A percentile compares a stretch with the other conserved stretches of the same genome.
phyloP scores from a whole-genome alignment of 2,797 vertebrate genomes.

The Melanotaenia pygmaea region DNA sequence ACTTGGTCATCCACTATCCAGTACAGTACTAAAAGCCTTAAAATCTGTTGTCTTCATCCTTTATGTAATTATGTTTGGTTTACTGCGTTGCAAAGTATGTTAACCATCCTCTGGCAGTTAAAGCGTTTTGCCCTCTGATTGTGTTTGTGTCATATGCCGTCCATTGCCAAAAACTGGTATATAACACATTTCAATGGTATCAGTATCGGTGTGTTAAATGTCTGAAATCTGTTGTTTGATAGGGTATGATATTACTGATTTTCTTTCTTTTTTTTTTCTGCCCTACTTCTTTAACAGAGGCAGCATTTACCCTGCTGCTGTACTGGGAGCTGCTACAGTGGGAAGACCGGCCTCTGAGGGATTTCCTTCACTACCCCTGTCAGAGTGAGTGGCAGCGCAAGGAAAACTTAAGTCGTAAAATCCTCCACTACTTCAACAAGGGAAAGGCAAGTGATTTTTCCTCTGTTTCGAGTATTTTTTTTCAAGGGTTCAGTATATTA shows the following conservation, averaged over 20 bases:
- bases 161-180: slow-evolving; percentile 35
- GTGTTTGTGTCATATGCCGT: slow-evolving; percentile 27
- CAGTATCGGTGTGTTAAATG: slow-evolving; percentile 9
- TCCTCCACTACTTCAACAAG: slow-evolving; percentile 99
- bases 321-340: slow-evolving; percentile 99
- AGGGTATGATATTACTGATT: neutral
- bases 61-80: too few species aligned
- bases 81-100: too few species aligned
- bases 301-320: slow-evolving; percentile 95
- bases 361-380: slow-evolving; percentile 96
- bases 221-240: slow-evolving; percentile 20
- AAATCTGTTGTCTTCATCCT: too few species aligned
- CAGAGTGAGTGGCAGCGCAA: slow-evolving; percentile 99
- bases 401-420: slow-evolving; percentile 97
- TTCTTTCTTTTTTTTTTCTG: neutral
- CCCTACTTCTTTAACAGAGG: slow-evolving; percentile 83
- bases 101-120: slow-evolving; percentile 12
- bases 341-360: slow-evolving; percentile 96
- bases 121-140: slow-evolving; percentile 11
- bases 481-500: neutral
- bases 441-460: slow-evolving; percentile 88
- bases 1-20: too few species aligned
- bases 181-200: slow-evolving; percentile 24
- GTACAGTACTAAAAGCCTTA: too few species aligned
- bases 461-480: neutral